Conservation (phyloP, 2,797 vertebrate genomes). For the Tinamus major region DNA sequence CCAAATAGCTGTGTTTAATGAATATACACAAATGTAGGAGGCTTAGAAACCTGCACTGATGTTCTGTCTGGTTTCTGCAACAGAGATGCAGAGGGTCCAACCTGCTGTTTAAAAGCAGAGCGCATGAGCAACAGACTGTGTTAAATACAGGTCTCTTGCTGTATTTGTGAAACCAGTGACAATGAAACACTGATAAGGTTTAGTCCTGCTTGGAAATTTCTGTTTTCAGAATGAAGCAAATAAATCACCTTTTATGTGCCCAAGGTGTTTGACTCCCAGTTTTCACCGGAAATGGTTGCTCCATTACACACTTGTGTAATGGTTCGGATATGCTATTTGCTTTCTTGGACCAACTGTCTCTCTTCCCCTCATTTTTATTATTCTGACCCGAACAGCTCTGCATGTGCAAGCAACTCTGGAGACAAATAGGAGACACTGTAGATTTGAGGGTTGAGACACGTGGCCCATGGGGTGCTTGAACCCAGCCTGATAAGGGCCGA, state of each 20-base stretch:
- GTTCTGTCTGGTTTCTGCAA: constrained; percentile 38
- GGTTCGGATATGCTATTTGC: not conserved
- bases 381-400: not conserved
- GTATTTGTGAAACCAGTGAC: not conserved
- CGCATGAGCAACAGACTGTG: not conserved
- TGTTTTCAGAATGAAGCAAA: not conserved
- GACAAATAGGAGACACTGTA: not conserved
- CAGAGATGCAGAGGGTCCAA: not conserved
- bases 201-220: not conserved
- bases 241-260: not conserved
- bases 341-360: not conserved
- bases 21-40: not conserved
- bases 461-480: not conserved
- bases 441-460: not conserved
- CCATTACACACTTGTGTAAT: fast-evolving
- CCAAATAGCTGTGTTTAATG: constrained; percentile 50
- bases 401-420: not conserved
- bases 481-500: fast-evolving
- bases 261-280: not conserved
- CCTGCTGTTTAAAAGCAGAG: not conserved
- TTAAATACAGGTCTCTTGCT: not conserved
- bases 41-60: constrained; percentile 16
- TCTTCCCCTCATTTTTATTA: not conserved
- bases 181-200: not conserved
- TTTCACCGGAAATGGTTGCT: not conserved